These are phyloP conservation scores for Heterotilapia buettikoferi DNA, from an alignment of 2,113 vertebrate genomes.

Conservation along the genomic window DNA sequence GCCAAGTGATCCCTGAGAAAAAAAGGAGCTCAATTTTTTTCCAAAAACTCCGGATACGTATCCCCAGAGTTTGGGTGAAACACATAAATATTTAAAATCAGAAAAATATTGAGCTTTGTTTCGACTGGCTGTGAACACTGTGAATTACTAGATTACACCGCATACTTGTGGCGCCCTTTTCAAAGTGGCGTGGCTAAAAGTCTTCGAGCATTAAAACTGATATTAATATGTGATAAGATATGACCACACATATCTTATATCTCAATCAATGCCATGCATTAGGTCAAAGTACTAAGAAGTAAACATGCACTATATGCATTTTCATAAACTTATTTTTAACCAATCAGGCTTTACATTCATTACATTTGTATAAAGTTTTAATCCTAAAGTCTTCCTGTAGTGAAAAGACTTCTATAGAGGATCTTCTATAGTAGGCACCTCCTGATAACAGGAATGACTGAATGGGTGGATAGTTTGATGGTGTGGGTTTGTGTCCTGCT, in stretches of 20 bases:
- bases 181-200: slow-evolving; percentile 39
- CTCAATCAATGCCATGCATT: slow-evolving; percentile 22
- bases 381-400: slow-evolving; percentile 46
- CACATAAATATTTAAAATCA: slow-evolving; percentile 25
- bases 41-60: slow-evolving; percentile 43
- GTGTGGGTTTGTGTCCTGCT: not conserved
- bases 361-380: not conserved
- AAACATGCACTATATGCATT: slow-evolving; percentile 30
- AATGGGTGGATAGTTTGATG: not conserved
- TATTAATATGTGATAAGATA: not conserved
- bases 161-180: not conserved
- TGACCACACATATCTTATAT: not conserved
- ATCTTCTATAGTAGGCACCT: slow-evolving; percentile 70
- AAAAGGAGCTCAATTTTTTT: slow-evolving; percentile 60
- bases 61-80: slow-evolving; percentile 54
- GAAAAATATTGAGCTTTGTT: slow-evolving; percentile 58
- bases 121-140: not conserved
- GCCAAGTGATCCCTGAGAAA: not conserved
- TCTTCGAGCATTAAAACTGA: slow-evolving; percentile 2
- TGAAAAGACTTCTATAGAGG: slow-evolving; percentile 76
- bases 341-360: not conserved
- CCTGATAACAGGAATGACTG: slow-evolving; percentile 53
- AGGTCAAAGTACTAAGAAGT: not conserved
- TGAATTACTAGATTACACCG: not conserved
- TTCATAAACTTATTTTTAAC: not conserved